A percentile compares a stretch with the other conserved stretches of the same genome.
Conservation (phyloP, 2,113 vertebrate genomes). For the Geococcyx californianus region DNA sequence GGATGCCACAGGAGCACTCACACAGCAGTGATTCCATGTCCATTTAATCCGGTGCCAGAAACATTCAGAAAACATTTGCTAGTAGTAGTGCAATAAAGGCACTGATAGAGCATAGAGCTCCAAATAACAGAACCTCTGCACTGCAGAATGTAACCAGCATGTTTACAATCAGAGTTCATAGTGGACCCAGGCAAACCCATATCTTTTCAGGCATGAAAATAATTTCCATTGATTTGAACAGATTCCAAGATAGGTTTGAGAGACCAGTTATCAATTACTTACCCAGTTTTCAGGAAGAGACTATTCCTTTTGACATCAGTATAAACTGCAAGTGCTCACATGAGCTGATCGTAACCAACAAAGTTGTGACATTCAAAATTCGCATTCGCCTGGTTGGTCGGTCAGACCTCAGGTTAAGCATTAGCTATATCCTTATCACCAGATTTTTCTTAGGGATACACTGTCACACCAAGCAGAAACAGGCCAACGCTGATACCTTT, state of each 20-base stretch:
- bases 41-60: neutral
- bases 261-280: neutral
- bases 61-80: neutral
- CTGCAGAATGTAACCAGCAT: neutral
- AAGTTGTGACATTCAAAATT: neutral
- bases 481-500: neutral
- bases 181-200: fast-evolving
- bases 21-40: neutral
- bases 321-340: neutral
- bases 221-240: neutral
- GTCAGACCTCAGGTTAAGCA: neutral
- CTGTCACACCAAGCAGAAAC: neutral
- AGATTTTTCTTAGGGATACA: neutral
- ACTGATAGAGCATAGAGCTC: neutral
- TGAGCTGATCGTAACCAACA: fast-evolving
- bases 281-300: neutral
- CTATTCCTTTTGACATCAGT: neutral
- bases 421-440: neutral
- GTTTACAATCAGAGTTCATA: neutral
- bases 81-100: neutral
- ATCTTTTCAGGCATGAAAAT: neutral
- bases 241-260: neutral
- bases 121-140: neutral
- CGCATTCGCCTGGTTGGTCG: neutral
- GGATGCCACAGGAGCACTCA: neutral